Conservation (phyloP, 2,797 vertebrate species). For the Pipistrellus pipistrellus region DNA sequence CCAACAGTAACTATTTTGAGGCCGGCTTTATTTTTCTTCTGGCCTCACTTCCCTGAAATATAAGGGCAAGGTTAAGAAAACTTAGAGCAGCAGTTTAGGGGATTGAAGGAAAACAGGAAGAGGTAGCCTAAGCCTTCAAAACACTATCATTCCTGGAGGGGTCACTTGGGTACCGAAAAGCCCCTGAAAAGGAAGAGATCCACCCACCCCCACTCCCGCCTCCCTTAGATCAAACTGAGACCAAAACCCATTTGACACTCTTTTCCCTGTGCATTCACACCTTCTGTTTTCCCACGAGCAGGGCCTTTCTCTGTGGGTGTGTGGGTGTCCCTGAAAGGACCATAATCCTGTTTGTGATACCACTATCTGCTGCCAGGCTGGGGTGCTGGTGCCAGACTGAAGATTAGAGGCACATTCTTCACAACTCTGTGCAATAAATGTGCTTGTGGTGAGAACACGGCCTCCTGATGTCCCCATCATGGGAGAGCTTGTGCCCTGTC, state of each 20-base stretch:
- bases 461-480: neutral
- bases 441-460: accelerated
- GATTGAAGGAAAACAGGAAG: neutral
- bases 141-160: neutral
- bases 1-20: slow-evolving; percentile 3
- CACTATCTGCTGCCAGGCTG: slow-evolving; percentile 12
- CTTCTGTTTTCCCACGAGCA: slow-evolving; percentile 64
- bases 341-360: slow-evolving; percentile 51
- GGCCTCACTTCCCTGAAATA: slow-evolving; percentile 26
- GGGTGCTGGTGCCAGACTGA: neutral
- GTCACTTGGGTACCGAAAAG: neutral
- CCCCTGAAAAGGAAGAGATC: slow-evolving; percentile 13
- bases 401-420: neutral
- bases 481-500: neutral
- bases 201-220: neutral
- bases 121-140: neutral
- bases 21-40: slow-evolving; percentile 24
- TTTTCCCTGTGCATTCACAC: slow-evolving; percentile 58
- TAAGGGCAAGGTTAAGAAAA: slow-evolving; percentile 56
- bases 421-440: neutral
- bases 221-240: slow-evolving; percentile 23
- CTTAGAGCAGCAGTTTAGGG: neutral
- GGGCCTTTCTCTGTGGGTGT: slow-evolving; percentile 13
- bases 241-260: neutral
- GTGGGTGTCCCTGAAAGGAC: slow-evolving; percentile 48